Evolutionary conservation across 2,113 vertebrate species (phyloP).

Genomic region (Malurus cyaneus): DNA sequence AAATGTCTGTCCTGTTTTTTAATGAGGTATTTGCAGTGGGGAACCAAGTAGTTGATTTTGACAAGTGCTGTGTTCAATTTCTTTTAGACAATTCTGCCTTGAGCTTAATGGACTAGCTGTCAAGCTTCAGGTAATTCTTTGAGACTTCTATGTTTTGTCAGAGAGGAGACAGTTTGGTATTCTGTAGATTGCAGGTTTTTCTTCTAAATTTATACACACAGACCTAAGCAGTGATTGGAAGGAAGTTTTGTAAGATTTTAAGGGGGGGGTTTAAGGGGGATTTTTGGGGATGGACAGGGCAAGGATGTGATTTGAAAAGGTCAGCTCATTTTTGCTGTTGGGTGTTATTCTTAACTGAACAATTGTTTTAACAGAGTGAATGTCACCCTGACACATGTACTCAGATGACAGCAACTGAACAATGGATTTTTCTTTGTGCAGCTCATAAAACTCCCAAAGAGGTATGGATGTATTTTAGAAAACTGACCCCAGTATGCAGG

Average conservation of each 20-base stretch:
- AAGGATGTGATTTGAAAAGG: background rate
- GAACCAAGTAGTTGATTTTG: background rate
- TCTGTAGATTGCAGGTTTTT: background rate
- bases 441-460: slow-evolving; percentile 99
- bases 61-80: slow-evolving; percentile 53
- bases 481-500: background rate
- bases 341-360: background rate
- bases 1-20: background rate
- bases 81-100: slow-evolving; percentile 93
- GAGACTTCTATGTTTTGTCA: background rate
- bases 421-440: slow-evolving; percentile 99
- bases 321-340: background rate
- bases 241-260: background rate
- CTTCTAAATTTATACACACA: background rate
- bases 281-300: background rate
- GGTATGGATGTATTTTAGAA: slow-evolving; percentile 68
- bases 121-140: slow-evolving; percentile 91
- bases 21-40: background rate
- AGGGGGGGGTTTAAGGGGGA: too few relatives aligned
- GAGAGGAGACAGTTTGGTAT: background rate
- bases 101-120: slow-evolving; percentile 98
- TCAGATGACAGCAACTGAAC: slow-evolving; percentile 99
- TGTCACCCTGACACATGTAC: slow-evolving; percentile 98
- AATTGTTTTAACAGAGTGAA: slow-evolving; percentile 84
- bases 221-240: background rate